Evolutionary conservation across 1,140 invertebrate genomes (phyloP).

Genomic region (Macrobrachium rosenbergii): DNA sequence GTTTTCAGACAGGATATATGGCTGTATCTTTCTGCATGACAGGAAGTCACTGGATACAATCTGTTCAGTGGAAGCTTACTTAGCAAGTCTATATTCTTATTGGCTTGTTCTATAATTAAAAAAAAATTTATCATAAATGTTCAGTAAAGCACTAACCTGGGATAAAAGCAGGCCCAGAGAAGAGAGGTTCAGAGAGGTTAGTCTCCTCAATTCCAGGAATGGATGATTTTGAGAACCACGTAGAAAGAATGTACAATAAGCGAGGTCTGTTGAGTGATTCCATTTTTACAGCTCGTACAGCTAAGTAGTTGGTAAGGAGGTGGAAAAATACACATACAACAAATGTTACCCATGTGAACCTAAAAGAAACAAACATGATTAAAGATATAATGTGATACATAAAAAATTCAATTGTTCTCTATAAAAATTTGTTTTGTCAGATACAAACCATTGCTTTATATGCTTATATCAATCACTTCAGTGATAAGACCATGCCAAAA

Average conservation of each 20-base stretch:
- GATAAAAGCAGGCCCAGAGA: slow-evolving; percentile 60
- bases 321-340: slow-evolving; percentile 74
- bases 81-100: no score
- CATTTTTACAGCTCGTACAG: slow-evolving; percentile 82
- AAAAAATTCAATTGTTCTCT: not conserved
- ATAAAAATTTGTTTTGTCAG: not conserved
- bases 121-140: not conserved
- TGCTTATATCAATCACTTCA: no score
- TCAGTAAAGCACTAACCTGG: slow-evolving; percentile 27
- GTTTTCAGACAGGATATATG: no score
- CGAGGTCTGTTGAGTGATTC: slow-evolving; percentile 85
- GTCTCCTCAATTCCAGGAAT: slow-evolving; percentile 37
- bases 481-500: no score
- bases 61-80: no score
- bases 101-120: no score
- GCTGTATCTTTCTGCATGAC: no score
- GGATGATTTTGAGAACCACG: slow-evolving; percentile 70
- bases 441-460: not conserved
- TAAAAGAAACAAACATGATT: not conserved
- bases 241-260: slow-evolving; percentile 77
- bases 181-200: slow-evolving; percentile 54
- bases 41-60: no score
- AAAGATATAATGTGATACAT: not conserved
- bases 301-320: slow-evolving; percentile 87
- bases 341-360: slow-evolving; percentile 61